phyloP scores from a whole-genome alignment of 2,888 invertebrate genomes.

The Sarcophaga carnaria region DNA sequence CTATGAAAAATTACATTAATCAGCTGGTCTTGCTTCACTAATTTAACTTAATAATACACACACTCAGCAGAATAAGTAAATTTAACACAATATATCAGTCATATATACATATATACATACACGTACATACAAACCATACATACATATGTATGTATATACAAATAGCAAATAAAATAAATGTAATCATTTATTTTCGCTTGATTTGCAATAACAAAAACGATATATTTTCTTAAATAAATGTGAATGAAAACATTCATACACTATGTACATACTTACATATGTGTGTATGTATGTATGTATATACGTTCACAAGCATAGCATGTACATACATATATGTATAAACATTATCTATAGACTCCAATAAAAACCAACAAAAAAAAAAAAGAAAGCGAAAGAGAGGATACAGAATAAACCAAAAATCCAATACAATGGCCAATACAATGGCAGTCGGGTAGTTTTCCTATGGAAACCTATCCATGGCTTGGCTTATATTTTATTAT shows the following conservation, averaged over 20 bases:
- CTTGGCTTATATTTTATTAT: neutral
- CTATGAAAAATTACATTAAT: conserved; percentile 40
- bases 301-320: neutral
- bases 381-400: too few species aligned
- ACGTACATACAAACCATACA: neutral
- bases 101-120: too few species aligned
- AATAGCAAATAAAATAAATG: neutral
- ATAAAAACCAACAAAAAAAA: too few species aligned
- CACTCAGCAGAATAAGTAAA: neutral
- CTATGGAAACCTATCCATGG: too few species aligned
- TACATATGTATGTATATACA: neutral
- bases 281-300: neutral
- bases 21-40: neutral
- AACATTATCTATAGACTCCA: too few species aligned
- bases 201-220: conserved; percentile 49
- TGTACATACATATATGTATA: too few species aligned
- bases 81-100: neutral
- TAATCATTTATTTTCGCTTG: conserved; percentile 65
- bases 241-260: neutral
- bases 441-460: too few species aligned
- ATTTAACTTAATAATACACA: neutral
- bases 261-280: neutral
- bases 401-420: too few species aligned
- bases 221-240: neutral
- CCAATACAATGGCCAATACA: too few species aligned